phyloP scores from a whole-genome alignment of 2,888 invertebrate species.

The Pseudanteris insignis region DNA sequence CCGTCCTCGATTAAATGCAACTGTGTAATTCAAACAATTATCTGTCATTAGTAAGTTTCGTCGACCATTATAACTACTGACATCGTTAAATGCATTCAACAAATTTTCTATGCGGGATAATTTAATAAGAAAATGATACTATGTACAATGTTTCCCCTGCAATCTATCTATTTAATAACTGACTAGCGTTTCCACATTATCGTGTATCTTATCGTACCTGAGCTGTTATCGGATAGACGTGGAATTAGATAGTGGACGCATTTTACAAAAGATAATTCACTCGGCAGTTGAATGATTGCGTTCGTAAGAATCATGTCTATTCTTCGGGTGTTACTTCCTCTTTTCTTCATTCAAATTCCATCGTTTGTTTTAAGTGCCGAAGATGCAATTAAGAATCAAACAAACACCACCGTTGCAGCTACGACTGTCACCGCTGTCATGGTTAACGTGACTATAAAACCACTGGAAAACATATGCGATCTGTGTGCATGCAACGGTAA shows the following conservation, averaged over 20 bases:
- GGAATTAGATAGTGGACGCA: slow-evolving; percentile 12
- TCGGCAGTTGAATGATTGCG: not conserved
- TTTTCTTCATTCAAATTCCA: slow-evolving; percentile 4
- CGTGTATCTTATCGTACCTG: slow-evolving; percentile 22
- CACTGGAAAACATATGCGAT: slow-evolving; percentile 12
- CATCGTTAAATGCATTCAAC: no score
- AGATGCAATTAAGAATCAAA: not conserved
- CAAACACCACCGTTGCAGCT: not conserved
- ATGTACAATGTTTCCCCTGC: slow-evolving; percentile 1
- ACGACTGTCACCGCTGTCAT: no score
- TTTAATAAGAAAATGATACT: no score
- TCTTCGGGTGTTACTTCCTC: not conserved
- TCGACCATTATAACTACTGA: no score
- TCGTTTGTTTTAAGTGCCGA: not conserved
- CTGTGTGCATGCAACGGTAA: slow-evolving; percentile 20
- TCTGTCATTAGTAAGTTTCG: no score
- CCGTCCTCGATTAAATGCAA: no score
- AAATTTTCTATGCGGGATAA: no score
- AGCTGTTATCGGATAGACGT: slow-evolving; percentile 20
- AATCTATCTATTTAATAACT: not conserved
- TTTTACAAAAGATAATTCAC: slow-evolving; percentile 3
- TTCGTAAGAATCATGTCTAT: slow-evolving; percentile 2
- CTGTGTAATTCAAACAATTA: no score
- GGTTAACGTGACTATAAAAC: not conserved
- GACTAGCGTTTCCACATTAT: slow-evolving; percentile 10